These are phyloP conservation scores for Eristalis tenax DNA, from an alignment of 2,888 invertebrate genomes.

Conservation along the genomic window DNA sequence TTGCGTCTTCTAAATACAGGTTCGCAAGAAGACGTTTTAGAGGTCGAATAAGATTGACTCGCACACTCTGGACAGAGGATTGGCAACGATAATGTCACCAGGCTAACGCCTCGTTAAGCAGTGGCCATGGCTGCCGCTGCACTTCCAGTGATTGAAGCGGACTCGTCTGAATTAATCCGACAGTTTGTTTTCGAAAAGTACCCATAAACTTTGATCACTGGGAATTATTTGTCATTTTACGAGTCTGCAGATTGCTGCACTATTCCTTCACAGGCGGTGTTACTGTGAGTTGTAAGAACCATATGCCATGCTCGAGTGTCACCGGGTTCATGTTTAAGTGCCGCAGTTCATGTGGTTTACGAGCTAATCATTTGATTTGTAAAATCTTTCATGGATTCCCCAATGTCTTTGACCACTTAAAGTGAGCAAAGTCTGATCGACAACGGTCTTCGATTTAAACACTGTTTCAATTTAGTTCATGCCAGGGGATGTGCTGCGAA, in stretches of 20 bases:
- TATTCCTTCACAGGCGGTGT: neutral
- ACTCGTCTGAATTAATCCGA: neutral
- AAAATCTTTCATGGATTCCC: neutral
- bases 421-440: neutral
- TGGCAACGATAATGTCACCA: neutral
- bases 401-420: neutral
- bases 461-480: too few relatives aligned
- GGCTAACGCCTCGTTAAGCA: neutral
- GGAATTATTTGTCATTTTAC: neutral
- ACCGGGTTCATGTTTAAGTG: neutral
- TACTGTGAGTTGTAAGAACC: neutral
- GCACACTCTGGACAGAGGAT: neutral
- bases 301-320: neutral
- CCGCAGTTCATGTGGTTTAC: neutral
- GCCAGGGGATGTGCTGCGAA: neutral
- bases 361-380: neutral
- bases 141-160: neutral
- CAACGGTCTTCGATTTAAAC: neutral
- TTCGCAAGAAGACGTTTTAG: neutral
- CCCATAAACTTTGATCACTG: neutral
- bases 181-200: neutral
- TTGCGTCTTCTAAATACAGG: neutral
- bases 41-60: neutral
- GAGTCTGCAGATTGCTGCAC: neutral
- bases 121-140: neutral